Base-by-base conservation (phyloP, 2,888 invertebrate species). In the Spilarctia lutea region DNA sequence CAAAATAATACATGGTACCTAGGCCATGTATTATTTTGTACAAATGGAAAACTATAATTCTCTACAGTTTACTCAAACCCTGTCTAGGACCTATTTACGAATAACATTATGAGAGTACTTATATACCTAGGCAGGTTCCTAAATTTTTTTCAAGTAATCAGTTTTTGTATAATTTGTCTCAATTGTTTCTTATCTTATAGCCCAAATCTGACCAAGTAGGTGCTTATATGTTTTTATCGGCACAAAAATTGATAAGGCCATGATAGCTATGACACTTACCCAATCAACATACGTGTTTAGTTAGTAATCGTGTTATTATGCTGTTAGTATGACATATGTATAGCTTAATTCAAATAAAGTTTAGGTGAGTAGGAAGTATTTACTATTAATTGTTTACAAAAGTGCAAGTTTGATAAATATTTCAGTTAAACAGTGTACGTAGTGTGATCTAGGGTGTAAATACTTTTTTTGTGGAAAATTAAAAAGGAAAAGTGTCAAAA, bases 401-500 rank as follows among this genome's bases (percentile, higher is more conserved):
- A 18, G 63, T 63, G 63, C 63, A 63, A 30, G 63, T 63, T 63
- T 35, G 18, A 35, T 65, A 45, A 20, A 60, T 33, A 63, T 7
- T 39, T 69, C 24, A 45, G 24, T 13, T 39, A 63, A 30, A 63
- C 7, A 63, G 42, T 42, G 71, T 45, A 24, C 66, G 63, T 45
- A 24, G 35, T 70, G 72, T 70, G 24, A 16, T 66, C 10, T 66
- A 63, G 16, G 56, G 27, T 16, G 56, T 56, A 48, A 33, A 68
- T 72, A 69, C 69, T 75, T 66, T 66, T 56, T 65, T 3, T 30
- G 63, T 63, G 69, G 20, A 65, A 72, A 35, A n/a, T 65, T 65
- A 71, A 78, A 79, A 82, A 81, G 76, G 74, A 79, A 79, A 77
- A 79, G 80, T 84, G 83, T 82, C 85, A 85, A 82, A 81, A 80